Evolutionary conservation across 1,140 invertebrate genomes (phyloP), one percentile per base, ranked within the genome.

Genomic region (Lepidurus apus): DNA sequence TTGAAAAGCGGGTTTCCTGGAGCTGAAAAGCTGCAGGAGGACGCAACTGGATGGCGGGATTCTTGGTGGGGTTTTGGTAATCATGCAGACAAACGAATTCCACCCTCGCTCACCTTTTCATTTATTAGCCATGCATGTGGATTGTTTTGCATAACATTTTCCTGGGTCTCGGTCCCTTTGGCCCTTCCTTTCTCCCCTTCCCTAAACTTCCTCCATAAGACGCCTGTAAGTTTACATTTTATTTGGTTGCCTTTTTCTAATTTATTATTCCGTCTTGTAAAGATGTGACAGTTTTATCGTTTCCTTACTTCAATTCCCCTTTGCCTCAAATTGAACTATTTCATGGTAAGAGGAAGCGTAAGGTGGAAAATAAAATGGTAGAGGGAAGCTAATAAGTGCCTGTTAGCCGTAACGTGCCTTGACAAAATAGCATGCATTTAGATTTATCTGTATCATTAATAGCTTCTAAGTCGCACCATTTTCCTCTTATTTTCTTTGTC

Each of bases 1-100:
- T 65, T 65, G 53, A 65, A 65, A 65, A 65, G 53, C 53, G 53
- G 53, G 53, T 65, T 65, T 65, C 53, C 53, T 65, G 53, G 53
- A 65, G 53, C 53, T 65, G 53, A 65, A 65, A 65, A 65, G 53
- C 53, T 65, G 53, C 53, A 65, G 53, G 53, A 65, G 53, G 21
- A 65, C 53, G 53, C 21, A 65, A 21, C 53, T 9, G 17, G 13
- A 65, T 11, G 9, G 13, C 9, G 17, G 13, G 53, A 21, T 65
- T 65, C 13, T 65, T 13, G 53, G 53, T 65, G 34, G 1, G 34
- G 34, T 34, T 34, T 34, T 34, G 34, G 34, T 65, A 65, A 65
- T 65, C 53, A 65, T 65, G 53, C 53, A 65, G 17, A 13, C 17
- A 65, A 21, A 65, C 53, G 53, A 5, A 65, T 65, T 65, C 53